Evolutionary conservation across 2,888 invertebrate species (phyloP).

Genomic region (Drosophila merina): DNA sequence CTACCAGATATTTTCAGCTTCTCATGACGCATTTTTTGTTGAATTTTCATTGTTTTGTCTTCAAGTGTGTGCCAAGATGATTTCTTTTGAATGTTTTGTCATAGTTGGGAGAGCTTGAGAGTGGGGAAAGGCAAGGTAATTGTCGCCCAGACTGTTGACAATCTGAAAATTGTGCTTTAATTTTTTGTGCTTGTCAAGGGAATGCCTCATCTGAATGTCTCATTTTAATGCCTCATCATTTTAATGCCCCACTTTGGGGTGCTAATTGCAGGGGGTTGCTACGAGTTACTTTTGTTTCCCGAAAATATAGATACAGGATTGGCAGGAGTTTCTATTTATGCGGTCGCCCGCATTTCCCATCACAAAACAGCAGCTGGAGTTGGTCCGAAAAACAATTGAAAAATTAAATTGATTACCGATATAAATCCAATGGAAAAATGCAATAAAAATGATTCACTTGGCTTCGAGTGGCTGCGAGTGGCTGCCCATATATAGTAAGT

Average conservation of each 20-base stretch:
- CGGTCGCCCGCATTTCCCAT: conserved; percentile 36
- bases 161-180: conserved; percentile 24
- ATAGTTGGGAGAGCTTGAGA: conserved; percentile 17
- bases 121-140: conserved; percentile 10
- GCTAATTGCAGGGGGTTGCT: conserved; percentile 13
- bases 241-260: conserved; percentile 19
- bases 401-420: conserved; percentile 45
- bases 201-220: conserved; percentile 20
- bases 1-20: conserved; percentile 3
- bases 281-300: neutral
- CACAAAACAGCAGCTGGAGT: conserved; percentile 13
- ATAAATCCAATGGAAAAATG: conserved; percentile 49
- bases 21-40: conserved; percentile 31
- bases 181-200: conserved; percentile 23
- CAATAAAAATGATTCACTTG: conserved; percentile 73
- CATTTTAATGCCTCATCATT: conserved; percentile 24
- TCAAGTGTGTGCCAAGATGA: conserved; percentile 26
- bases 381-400: conserved; percentile 35
- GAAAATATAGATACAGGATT: too few relatives aligned
- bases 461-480: conserved; percentile 44
- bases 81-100: conserved; percentile 33
- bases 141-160: conserved; percentile 29
- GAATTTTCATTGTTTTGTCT: conserved; percentile 21
- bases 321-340: neutral
- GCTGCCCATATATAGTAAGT: conserved; percentile 37